phyloP scores from a whole-genome alignment of 2,113 vertebrate species.

The zebrafish (Danio rerio) region GRCz12tu NC_133178.1:22505501-22506000 shows the following conservation, averaged over 20 bases:
- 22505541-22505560: conserved; percentile 33
- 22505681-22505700: neutral
- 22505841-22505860: neutral
- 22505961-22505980: conserved; percentile 9
- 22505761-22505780: neutral
- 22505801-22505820: neutral
- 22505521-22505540: conserved; percentile 20
- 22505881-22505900: conserved; percentile 38
- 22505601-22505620: neutral
- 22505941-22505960: conserved; percentile 11
- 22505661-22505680: conserved; percentile 12
- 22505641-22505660: neutral
- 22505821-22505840: neutral
- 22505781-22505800: neutral
- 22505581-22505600: neutral
- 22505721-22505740: neutral
- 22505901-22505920: conserved; percentile 36
- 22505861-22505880: conserved; percentile 37
- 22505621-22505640: neutral
- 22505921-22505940: conserved; percentile 20
- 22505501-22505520: conserved; percentile 20
- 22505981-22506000: conserved; percentile 11
- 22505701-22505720: neutral
- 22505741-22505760: neutral
- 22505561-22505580: conserved; percentile 21